phyloP scores from a whole-genome alignment of 2,797 vertebrate species.

The Orestias chungarensis region DNA sequence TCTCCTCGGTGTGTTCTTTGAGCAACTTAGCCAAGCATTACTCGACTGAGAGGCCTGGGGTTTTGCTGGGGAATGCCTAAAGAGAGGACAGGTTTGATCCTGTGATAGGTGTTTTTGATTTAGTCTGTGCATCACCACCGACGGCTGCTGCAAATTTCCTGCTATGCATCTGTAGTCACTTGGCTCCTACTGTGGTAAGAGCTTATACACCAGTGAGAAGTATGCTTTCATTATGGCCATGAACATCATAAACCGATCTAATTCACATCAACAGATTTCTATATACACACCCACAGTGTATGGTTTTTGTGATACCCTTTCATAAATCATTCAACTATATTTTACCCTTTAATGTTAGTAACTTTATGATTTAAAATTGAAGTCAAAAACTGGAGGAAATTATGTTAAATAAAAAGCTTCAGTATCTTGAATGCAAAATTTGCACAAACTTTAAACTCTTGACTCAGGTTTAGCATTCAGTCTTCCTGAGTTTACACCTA shows the following conservation, averaged over 20 bases:
- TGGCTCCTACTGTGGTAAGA: slow-evolving; percentile 71
- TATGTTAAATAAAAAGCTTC: background rate
- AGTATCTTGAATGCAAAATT: background rate
- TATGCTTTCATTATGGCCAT: slow-evolving; percentile 54
- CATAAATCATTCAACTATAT: background rate
- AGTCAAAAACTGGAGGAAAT: background rate
- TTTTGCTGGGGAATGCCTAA: slow-evolving; percentile 62
- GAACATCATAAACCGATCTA: slow-evolving; percentile 40
- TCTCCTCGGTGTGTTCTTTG: slow-evolving; percentile 69
- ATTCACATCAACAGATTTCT: too few species aligned
- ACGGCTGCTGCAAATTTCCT: slow-evolving; percentile 54
- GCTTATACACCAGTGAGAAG: slow-evolving; percentile 59
- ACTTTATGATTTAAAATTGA: background rate
- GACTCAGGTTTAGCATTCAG: background rate
- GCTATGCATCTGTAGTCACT: slow-evolving; percentile 59
- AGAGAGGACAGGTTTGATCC: slow-evolving; percentile 76
- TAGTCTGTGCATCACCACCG: slow-evolving; percentile 51
- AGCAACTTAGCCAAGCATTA: slow-evolving; percentile 77
- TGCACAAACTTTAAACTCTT: background rate
- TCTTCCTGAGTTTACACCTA: background rate
- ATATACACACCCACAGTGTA: background rate
- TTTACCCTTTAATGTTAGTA: background rate
- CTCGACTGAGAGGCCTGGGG: slow-evolving; percentile 47
- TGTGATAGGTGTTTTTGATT: slow-evolving; percentile 75
- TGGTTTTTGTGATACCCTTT: background rate